Percentiles rank a stretch among this genome's conserved stretches.
Evolutionary conservation across 2,113 vertebrate species (phyloP).

Genomic region (Eira barbara): DNA sequence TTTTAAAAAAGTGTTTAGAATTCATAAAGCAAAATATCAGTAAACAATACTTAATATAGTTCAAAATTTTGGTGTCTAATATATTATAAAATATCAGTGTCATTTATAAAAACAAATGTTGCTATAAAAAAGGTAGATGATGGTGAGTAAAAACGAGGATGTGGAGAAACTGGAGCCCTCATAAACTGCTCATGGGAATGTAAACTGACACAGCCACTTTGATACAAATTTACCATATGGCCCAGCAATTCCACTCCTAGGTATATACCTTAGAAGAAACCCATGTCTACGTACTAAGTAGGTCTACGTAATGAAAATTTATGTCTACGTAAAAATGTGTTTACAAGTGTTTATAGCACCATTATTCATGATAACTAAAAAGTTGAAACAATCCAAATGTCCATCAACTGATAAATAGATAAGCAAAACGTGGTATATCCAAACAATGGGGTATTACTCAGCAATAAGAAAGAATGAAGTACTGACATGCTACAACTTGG

Average conservation of each 20-base stretch:
- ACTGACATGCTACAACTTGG: neutral
- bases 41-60: neutral
- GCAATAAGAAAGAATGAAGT: neutral
- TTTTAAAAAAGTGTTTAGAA: neutral
- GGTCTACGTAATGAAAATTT: neutral
- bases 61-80: neutral
- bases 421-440: neutral
- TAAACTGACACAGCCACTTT: neutral
- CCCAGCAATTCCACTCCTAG: neutral
- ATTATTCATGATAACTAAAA: neutral
- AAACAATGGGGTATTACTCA: neutral
- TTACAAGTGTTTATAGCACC: neutral
- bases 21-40: neutral
- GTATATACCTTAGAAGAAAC: neutral
- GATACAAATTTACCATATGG: neutral
- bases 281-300: neutral
- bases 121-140: neutral
- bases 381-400: neutral
- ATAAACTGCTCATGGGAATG: neutral
- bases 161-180: neutral
- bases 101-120: neutral
- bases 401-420: neutral
- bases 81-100: neutral
- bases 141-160: neutral
- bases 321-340: neutral